phyloP scores from a whole-genome alignment of 2,797 vertebrate genomes.

The Coendou prehensilis region DNA sequence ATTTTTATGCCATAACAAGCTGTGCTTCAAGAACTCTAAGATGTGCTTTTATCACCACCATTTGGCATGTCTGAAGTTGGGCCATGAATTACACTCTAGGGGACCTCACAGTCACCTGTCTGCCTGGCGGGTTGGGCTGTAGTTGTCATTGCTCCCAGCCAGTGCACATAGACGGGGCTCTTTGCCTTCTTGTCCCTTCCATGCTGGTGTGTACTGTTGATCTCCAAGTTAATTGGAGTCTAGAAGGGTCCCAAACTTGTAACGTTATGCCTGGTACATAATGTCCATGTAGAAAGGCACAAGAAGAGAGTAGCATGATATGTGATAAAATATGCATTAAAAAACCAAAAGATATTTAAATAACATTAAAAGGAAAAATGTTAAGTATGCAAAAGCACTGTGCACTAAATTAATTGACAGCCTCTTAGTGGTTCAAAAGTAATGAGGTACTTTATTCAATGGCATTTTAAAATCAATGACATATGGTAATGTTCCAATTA shows the following conservation, averaged over 20 bases:
- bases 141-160: accelerated
- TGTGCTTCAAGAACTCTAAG: background rate
- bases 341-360: background rate
- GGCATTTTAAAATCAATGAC: background rate
- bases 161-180: accelerated
- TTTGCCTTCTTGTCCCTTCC: background rate
- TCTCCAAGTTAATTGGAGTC: background rate
- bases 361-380: background rate
- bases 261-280: background rate
- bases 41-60: accelerated
- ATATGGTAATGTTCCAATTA: background rate
- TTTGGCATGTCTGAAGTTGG: background rate
- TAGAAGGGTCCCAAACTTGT: background rate
- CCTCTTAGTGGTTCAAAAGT: background rate
- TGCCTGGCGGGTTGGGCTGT: background rate
- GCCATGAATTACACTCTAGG: accelerated
- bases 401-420: background rate
- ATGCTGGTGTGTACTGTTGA: background rate
- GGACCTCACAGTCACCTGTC: accelerated
- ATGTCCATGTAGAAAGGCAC: background rate
- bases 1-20: background rate
- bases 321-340: background rate
- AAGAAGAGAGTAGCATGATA: background rate
- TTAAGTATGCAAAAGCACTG: background rate
- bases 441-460: background rate